Conservation (phyloP, 1,140 invertebrate species). For the Hylaeus volcanicus region DNA sequence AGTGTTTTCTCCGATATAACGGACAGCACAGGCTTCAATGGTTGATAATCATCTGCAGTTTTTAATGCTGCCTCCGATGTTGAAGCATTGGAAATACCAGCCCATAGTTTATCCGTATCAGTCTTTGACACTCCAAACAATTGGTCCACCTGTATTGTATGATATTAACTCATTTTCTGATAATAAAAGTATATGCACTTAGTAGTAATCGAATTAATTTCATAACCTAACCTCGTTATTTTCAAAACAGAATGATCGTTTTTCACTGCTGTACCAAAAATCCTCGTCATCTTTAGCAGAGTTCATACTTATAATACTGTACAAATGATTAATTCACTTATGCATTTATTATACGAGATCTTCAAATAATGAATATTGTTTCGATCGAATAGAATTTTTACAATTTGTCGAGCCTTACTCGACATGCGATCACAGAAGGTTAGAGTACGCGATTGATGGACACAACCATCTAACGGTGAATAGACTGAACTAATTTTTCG, state of each 20-base stretch:
- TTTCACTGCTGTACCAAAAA: slow-evolving; percentile 73
- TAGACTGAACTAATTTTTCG: too few relatives aligned
- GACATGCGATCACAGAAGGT: too few relatives aligned
- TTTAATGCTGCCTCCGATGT: slow-evolving; percentile 66
- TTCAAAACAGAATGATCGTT: slow-evolving; percentile 72
- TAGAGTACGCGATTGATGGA: too few relatives aligned
- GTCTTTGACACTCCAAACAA: slow-evolving; percentile 72
- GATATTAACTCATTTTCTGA: neutral
- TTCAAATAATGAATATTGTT: too few relatives aligned
- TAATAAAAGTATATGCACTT: neutral
- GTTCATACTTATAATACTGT: slow-evolving; percentile 45
- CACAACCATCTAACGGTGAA: too few relatives aligned
- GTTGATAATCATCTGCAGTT: slow-evolving; percentile 65
- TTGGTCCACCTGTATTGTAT: slow-evolving; percentile 64
- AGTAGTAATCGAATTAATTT: neutral
- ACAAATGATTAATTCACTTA: neutral
- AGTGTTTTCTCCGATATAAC: slow-evolving; percentile 77
- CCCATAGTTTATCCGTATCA: slow-evolving; percentile 71
- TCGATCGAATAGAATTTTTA: too few relatives aligned
- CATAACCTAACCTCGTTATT: slow-evolving; percentile 69
- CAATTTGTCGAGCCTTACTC: too few relatives aligned
- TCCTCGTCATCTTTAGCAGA: slow-evolving; percentile 70
- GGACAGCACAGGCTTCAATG: slow-evolving; percentile 73
- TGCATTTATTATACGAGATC: neutral
- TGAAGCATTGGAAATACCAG: slow-evolving; percentile 69